Evolutionary conservation across 2,888 invertebrate species (phyloP), one percentile per base, ranked within the genome.

Genomic region (Lymantria dispar): DNA sequence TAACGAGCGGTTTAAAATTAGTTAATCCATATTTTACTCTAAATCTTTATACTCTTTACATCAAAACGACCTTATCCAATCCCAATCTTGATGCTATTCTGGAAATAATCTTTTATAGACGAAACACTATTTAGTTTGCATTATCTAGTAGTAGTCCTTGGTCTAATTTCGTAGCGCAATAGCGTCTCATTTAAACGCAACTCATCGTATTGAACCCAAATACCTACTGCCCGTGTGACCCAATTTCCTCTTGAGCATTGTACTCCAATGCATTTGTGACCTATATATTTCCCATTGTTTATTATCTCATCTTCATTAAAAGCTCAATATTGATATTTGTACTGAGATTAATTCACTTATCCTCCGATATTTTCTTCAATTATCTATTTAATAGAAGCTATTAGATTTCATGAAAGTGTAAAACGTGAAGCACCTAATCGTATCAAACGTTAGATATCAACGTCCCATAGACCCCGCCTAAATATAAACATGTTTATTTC

Each of bases 401-500:
- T 8, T 45, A 29, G n/a, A 58, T n/a, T n/a, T n/a, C n/a, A n/a
- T 52, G 43, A 50, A 67, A 52, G 53, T 62, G 51, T 47, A 59
- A 55, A 56, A 45, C 40, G 22, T 40, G 58, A 49, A 55, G 52
- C 58, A 52, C 48, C 59, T 58, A 57, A 62, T 63, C 58, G 45
- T 62, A 64, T 60, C 46, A 48, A 47, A 60, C 57, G 62, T 59
- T 73, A 72, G 74, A 72, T 76, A 73, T 69, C 66, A 64, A 75
- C 74, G 76, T 76, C 72, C 64, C 68, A 57, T 70, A 66, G 68
- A 78, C 79, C 71, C 69, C 73, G 68, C 76, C 87, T 87, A 87
- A 87, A 85, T 88, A 85, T 88, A 88, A 85, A 83, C 76, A 70
- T 72, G 71, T 79, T 76, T 74, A 75, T 80, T 78, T 66, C 76